These are phyloP conservation scores for Daubentonia madagascariensis DNA, from an alignment of 2,113 vertebrate species.

Conservation along the genomic window DNA sequence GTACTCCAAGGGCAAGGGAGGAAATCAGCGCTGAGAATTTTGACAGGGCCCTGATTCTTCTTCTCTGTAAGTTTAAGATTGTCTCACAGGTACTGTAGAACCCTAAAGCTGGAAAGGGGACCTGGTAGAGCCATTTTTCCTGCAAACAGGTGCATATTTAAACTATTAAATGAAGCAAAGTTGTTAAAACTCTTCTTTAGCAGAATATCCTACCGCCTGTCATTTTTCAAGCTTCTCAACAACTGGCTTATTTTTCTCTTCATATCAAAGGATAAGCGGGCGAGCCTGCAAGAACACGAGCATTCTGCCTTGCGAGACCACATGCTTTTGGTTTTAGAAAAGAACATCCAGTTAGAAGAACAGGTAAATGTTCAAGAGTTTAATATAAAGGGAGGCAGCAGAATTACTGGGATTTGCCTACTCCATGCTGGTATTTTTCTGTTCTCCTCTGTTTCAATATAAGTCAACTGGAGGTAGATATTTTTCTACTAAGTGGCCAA, in stretches of 20 bases:
- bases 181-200: not conserved
- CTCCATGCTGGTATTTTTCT: not conserved
- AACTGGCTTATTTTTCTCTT: slow-evolving; percentile 13
- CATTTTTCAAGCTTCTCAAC: not conserved
- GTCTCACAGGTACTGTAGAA: not conserved
- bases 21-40: not conserved
- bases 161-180: not conserved
- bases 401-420: not conserved
- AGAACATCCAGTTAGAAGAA: slow-evolving; percentile 86
- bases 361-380: slow-evolving; percentile 78
- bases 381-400: not conserved
- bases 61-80: not conserved
- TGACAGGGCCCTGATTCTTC: not conserved
- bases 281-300: slow-evolving; percentile 85
- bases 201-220: not conserved
- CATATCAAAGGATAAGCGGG: slow-evolving; percentile 84
- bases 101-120: not conserved
- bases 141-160: not conserved
- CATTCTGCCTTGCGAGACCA: slow-evolving; percentile 85
- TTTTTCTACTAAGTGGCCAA: not conserved
- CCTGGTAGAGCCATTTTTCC: not conserved
- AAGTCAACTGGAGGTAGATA: not conserved
- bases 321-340: slow-evolving; percentile 89
- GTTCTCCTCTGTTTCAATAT: not conserved
- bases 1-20: not conserved